Evolutionary conservation across 2,113 vertebrate genomes (phyloP), one percentile per base, ranked within the genome.

Genomic region (Lepus europaeus): DNA sequence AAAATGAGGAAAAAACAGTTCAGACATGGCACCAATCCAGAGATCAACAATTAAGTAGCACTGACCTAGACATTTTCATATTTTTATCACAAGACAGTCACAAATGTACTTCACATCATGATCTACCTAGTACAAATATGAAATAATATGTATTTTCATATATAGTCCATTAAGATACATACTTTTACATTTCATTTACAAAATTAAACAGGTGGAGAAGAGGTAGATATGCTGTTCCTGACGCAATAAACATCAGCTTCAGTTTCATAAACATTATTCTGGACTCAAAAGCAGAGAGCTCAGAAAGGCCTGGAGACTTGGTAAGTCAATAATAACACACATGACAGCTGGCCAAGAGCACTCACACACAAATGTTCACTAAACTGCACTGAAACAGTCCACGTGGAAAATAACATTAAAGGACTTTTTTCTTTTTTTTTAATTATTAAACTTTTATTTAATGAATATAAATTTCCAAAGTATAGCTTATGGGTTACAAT

Each of bases 151-250:
- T 6, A 80, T 31, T 82, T 93, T 82, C 13, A 78, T 22, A 9
- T 59, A 19, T 8, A 64, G 49, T 13, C 61, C 3, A 39, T 56
- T 56, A 77, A 66, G 53, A 77, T 72, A 70, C 9, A 63, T 76
- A 76, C 29, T 79, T 14, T 49, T 88, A 29, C 1, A 49, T 36
- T 91, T 84, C 66, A 87, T 86, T 90, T 94, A 77, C 19, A 92
- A 86, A 94, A 85, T 14, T 66, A 82, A 87, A 74, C 56, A 27
- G 27, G 2, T 56, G 7, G 5, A 36, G 20, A 9, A 25, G 9
- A 31, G 20, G 83, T 49, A 29, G 45, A 25, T 13, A 74, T 39
- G 45, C 36, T 82, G 8, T 0, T 87, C 51, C 63, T 88, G 29
- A 83, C n/a, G 56, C 29, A 56, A 66, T 33, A 61, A 64, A 83